Evolutionary conservation across 1,140 invertebrate species (phyloP), one percentile per base, ranked within the genome.

Genomic region (Leptinotarsa undecemlineata): DNA sequence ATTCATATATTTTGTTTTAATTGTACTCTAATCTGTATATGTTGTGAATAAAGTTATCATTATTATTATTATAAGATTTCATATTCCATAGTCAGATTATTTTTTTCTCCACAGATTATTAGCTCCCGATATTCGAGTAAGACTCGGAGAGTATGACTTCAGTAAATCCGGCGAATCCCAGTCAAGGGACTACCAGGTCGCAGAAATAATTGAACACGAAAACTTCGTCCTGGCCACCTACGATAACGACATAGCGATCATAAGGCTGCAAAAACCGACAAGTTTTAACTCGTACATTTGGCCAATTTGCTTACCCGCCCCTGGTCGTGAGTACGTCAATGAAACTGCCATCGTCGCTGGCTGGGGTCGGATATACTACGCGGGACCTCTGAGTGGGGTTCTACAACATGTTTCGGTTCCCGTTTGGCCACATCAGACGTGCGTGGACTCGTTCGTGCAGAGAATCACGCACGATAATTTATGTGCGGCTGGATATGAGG

Each of bases 101-200:
- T 26, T 26, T 51, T 72, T 8, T 61, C 69, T 33, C 26, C 26
- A 47, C 17, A 73, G 91, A 61, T 88, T 87, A 79, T 86, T 85
- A 79, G 85, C 88, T 0, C 82, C 88, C 20, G 89, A 94, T 15
- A 82, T 96, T 6, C 88, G 84, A 21, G 91, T 94, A 0, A 87
- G 94, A 48, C 86, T 96, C 0, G 95, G 94, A 1, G 93, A 95
- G 83, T 94, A 95, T 84, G 92, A 95, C 84, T 90, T 95, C 48
- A 85, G 86, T 5, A 85, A 85, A 42, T 80, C 62, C 1, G 90
- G 91, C 80, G 92, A 92, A 81, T 90, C 90, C 14, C 87, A 90
- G 13, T 86, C 89, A 0, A 85, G 89, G 68, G 91, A 92, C 83
- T 93, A 92, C 81, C 84, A 83, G 33, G 89, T 95, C 3, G 82